Evolutionary conservation across 2,113 vertebrate species (phyloP).

Genomic region (Isichthys henryi): DNA sequence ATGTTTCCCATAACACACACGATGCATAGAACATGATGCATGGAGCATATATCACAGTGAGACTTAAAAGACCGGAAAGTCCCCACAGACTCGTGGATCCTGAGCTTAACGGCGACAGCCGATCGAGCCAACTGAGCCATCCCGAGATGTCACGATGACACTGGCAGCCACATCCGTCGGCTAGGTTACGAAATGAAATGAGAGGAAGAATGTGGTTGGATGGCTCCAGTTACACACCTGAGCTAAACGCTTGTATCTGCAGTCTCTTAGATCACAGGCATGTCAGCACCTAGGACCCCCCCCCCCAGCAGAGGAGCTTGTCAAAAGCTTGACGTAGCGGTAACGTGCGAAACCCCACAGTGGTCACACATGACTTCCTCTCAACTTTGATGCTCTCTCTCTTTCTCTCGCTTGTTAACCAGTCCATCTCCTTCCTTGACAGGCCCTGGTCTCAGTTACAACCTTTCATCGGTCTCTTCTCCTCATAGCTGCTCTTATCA

Average conservation of each 20-base stretch:
- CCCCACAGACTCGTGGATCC: not conserved
- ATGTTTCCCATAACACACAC: not conserved
- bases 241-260: not conserved
- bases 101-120: not conserved
- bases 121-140: not conserved
- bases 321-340: not conserved
- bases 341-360: not conserved
- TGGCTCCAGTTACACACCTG: not conserved
- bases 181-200: not conserved
- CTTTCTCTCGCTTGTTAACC: not conserved
- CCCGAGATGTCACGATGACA: not conserved
- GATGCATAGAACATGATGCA: not conserved
- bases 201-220: not conserved
- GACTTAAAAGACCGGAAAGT: not conserved
- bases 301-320: not conserved
- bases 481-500: not conserved
- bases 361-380: conserved; percentile 8
- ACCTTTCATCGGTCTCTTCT: not conserved
- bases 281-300: not conserved
- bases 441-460: not conserved
- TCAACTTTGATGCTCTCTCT: not conserved
- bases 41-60: not conserved
- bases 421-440: not conserved
- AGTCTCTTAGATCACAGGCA: not conserved
- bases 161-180: not conserved